phyloP scores from a whole-genome alignment of 2,888 invertebrate species.

The Cyrtodaria siliqua region DNA sequence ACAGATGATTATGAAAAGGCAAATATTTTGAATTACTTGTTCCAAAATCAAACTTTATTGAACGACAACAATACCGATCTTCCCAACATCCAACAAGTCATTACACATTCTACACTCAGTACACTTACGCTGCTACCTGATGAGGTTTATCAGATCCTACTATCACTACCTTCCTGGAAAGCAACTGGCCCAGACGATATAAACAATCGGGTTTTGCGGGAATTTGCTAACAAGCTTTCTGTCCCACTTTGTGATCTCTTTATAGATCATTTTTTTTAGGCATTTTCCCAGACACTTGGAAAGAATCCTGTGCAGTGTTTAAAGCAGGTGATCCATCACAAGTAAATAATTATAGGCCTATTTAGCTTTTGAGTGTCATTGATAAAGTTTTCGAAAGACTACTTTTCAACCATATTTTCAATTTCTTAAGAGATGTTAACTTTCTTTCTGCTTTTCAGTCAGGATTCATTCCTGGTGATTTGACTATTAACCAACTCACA shows the following conservation, averaged over 20 bases:
- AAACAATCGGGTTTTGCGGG: neutral
- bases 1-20: constrained; percentile 2
- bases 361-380: no score
- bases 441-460: neutral
- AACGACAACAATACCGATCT: neutral
- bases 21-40: neutral
- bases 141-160: neutral
- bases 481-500: neutral
- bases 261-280: no score
- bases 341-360: no score
- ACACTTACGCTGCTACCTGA: neutral
- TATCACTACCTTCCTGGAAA: no score
- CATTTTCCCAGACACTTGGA: no score
- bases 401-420: no score
- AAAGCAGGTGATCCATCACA: neutral
- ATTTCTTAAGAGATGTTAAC: no score
- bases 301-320: no score
- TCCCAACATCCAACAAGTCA: neutral
- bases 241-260: neutral
- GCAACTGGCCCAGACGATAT: no score
- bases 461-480: constrained; percentile 1
- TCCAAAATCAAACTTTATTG: neutral
- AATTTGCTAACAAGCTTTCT: neutral
- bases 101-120: no score
- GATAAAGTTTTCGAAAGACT: neutral